Conservation (phyloP, 1,140 invertebrate species). For the Arion vulgaris region DNA sequence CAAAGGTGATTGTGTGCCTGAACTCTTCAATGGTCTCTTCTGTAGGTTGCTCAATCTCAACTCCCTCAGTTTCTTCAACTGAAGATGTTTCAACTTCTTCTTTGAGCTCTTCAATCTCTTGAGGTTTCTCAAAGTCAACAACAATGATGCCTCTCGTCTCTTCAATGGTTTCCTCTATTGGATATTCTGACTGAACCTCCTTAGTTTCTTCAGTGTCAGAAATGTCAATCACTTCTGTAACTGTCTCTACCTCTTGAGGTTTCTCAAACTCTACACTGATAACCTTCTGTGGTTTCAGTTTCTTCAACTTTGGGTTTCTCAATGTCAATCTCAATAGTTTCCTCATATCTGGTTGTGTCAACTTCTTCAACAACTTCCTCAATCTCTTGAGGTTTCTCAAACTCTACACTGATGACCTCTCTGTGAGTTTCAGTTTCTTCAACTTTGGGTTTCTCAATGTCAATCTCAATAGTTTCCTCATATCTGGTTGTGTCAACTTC, state of each 20-base stretch:
- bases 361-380: conserved; percentile 21
- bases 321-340: conserved; percentile 16
- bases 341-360: conserved; percentile 18
- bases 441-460: conserved; percentile 24
- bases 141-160: conserved; percentile 32
- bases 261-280: conserved; percentile 29
- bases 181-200: conserved; percentile 34
- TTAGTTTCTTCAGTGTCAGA: conserved; percentile 12
- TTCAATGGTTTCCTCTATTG: conserved; percentile 39
- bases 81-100: conserved; percentile 18
- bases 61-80: conserved; percentile 21
- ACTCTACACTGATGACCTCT: conserved; percentile 18
- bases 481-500: conserved; percentile 24
- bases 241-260: conserved; percentile 31
- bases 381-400: conserved; percentile 8
- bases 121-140: conserved; percentile 37
- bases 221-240: conserved; percentile 42
- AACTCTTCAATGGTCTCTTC: conserved; percentile 31
- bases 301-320: conserved; percentile 18
- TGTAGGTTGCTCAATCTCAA: conserved; percentile 22
- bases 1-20: conserved; percentile 23
- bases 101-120: conserved; percentile 37
- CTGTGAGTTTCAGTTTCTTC: conserved; percentile 13
- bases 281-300: conserved; percentile 13
- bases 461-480: conserved; percentile 21